Evolutionary conservation across 2,113 vertebrate genomes (phyloP).

Genomic region (Microtus oregoni): DNA sequence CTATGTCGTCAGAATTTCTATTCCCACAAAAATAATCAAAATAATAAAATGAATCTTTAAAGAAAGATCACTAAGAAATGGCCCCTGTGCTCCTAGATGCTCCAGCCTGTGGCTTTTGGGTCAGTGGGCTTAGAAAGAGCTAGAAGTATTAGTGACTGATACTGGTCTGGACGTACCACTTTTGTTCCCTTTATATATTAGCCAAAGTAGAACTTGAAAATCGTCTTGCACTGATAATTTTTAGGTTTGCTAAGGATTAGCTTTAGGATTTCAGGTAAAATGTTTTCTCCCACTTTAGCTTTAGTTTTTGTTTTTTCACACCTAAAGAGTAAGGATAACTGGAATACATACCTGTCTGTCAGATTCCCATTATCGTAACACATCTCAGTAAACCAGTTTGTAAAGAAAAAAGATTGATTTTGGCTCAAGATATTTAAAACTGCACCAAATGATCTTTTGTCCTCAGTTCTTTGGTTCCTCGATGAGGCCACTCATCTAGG

Average conservation of each 20-base stretch:
- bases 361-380: neutral
- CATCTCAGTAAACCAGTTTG: neutral
- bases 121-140: neutral
- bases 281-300: neutral
- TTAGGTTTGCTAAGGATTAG: neutral
- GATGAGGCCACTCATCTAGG: no score
- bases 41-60: neutral
- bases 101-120: neutral
- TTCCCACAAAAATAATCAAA: neutral
- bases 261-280: neutral
- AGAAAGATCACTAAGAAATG: neutral
- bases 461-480: neutral
- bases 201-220: neutral
- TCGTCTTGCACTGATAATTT: neutral
- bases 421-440: neutral
- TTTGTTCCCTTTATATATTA: neutral
- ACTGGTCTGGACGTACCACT: fast-evolving
- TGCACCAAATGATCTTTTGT: neutral
- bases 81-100: neutral
- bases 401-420: neutral
- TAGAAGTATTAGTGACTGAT: fast-evolving
- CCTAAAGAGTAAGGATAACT: neutral
- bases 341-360: neutral
- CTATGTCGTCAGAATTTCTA: neutral
- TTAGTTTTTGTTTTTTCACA: neutral